Conservation (phyloP, 2,888 invertebrate genomes). For the Acronicta leporina region DNA sequence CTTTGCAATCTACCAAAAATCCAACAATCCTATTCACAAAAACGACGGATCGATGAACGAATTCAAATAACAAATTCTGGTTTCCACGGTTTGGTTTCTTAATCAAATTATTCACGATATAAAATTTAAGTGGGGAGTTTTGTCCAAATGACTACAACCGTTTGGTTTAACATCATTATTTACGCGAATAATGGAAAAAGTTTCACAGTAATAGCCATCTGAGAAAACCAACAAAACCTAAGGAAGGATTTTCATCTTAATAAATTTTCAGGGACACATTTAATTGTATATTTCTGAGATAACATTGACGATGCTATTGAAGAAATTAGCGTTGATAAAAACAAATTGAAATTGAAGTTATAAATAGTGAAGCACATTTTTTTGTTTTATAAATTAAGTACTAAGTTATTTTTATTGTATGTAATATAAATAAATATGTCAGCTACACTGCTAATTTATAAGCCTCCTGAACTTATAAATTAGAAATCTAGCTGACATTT, state of each 20-base stretch:
- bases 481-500: too few relatives aligned
- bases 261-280: slow-evolving; percentile 31
- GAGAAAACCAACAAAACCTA: slow-evolving; percentile 63
- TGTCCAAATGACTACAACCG: slow-evolving; percentile 62
- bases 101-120: slow-evolving; percentile 53
- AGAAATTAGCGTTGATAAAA: too few relatives aligned
- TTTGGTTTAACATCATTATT: slow-evolving; percentile 65
- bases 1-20: slow-evolving; percentile 28
- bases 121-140: slow-evolving; percentile 49
- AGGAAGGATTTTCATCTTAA: slow-evolving; percentile 46
- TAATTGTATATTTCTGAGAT: slow-evolving; percentile 26
- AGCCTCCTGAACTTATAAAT: too few relatives aligned
- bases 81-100: slow-evolving; percentile 33
- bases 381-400: too few relatives aligned
- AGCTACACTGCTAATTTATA: too few relatives aligned
- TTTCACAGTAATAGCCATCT: slow-evolving; percentile 67
- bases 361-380: background rate
- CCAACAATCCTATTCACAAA: slow-evolving; percentile 32
- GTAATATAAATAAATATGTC: too few relatives aligned
- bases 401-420: too few relatives aligned
- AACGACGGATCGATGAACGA: slow-evolving; percentile 34
- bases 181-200: slow-evolving; percentile 74
- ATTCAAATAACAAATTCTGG: slow-evolving; percentile 45
- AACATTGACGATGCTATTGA: too few relatives aligned
- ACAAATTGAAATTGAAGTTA: too few relatives aligned